Evolutionary conservation across 2,888 invertebrate species (phyloP), one percentile per base, ranked within the genome.

Genomic region (Drosophila colorata): DNA sequence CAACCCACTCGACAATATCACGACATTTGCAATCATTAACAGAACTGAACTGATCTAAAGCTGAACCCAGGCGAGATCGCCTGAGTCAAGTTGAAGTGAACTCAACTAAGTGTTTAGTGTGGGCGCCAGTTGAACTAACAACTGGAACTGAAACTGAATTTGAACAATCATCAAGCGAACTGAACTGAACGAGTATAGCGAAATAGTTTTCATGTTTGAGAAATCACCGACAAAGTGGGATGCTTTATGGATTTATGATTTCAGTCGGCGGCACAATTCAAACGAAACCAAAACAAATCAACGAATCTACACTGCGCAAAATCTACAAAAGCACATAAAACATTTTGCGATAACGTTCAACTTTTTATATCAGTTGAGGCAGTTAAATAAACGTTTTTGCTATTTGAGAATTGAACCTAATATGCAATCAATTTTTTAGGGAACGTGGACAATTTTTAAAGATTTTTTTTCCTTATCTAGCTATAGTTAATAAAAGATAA

Each of bases 21-120:
- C 83, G 83, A 83, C 88, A 88, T 88, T 88, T 82, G 87, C 83
- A 67, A 72, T 88, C 88, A 83, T 83, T 82, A 82, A 87, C 81
- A 77, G 51, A 23, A 16, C 59, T 40, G 25, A 52, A 28, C 60
- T 41, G 33, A 33, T 33, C 33, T 13, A 4, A 20, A 40, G 38
- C 60, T 66, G 65, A 60, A 59, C 71, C 46, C 44, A 33, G 28
- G 9, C 40, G 20, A 38, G 52, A 20, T 25, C 18, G 40, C 65
- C 14, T 38, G 44, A 49, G 69, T 74, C 40, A 47, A 57, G 58
- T 70, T 65, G 71, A 65, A 56, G 40, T 51, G 58, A 64, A 49
- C 47, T 65, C 41, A 35, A 16, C 40, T 40, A 33, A 66, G 52
- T 33, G 59, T 49, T 49, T 38, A 20, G 63, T 73, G 75, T 75